A percentile compares a stretch with the other conserved stretches of the same genome.
Evolutionary conservation across 2,113 vertebrate genomes (phyloP).

Genomic region (Melanerpes aurifrons): DNA sequence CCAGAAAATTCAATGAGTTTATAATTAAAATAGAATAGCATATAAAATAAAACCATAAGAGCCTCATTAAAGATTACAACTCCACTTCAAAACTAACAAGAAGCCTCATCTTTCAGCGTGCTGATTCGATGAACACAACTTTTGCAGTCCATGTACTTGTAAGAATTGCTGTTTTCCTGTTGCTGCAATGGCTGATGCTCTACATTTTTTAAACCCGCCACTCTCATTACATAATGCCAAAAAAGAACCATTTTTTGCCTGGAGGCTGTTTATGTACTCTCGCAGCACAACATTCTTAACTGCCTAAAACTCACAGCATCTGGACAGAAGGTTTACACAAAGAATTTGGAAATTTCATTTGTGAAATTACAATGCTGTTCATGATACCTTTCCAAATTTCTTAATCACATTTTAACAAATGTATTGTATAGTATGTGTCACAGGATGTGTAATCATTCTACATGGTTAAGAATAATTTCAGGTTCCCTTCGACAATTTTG

Average conservation of each 20-base stretch:
- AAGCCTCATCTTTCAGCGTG: background rate
- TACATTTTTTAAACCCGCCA: background rate
- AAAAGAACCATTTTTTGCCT: background rate
- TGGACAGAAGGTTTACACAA: background rate
- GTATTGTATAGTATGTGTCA: background rate
- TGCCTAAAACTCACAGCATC: background rate
- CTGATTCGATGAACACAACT: background rate
- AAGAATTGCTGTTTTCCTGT: constrained; percentile 35
- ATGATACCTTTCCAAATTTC: background rate
- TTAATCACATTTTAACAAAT: background rate
- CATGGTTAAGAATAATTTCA: background rate
- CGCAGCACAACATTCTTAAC: background rate
- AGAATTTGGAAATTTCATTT: background rate
- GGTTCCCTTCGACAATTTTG: background rate
- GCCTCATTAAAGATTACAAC: background rate
- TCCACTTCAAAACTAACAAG: background rate
- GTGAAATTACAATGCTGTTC: background rate
- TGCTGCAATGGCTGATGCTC: background rate
- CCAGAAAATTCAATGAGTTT: background rate
- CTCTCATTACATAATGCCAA: background rate
- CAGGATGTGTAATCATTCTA: background rate
- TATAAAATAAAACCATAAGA: background rate
- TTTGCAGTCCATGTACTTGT: background rate
- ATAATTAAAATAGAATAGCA: background rate
- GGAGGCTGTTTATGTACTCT: background rate